Base-by-base conservation (phyloP, 1,140 invertebrate species). In the Mesaphorura yosii region DNA sequence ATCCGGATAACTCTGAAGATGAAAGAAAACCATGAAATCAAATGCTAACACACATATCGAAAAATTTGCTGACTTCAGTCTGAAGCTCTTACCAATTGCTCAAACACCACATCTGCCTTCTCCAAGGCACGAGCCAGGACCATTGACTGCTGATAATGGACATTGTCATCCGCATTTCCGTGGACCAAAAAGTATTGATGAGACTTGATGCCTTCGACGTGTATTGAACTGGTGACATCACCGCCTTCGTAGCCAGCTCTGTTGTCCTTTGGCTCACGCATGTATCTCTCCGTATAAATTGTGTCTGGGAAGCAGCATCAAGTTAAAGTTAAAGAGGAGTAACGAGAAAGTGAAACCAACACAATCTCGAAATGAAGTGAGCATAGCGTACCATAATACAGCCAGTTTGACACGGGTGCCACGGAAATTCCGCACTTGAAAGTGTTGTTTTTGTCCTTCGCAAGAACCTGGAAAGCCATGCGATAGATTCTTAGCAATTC, bases 121-220 rank as follows among this genome's bases (percentile, higher is more conserved):
- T 88, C 85, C n/a, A 95, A 72, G 27, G 81, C 78, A 67, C 81
- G 83, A 17, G 86, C 79, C 26, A 93, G 76, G 64, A 90, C 77
- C 70, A 92, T 82, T 0, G 88, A 88, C 64, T 96, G 87, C 68
- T 94, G 90, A 68, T 90, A 93, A 68, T 95, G 91, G 12, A 95
- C 90, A 68, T 94, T 92, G 66, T 95, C 91, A 72, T 91, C 82
- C 6, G 83, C 78, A 44, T 87, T 92, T 17, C 89, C 89, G 65
- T 93, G 91, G 62, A 95, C 81, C 5, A 95, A 66, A 62, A 88
- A 80, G 68, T 84, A 91, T 59, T 80, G 74, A 62, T 92, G 88
- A 28, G 78, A 78, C 50, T 68, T 63, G 48, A 77, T 71, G 49
- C 84, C 83, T n/a, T 82, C 78, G 23, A 82, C 79, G 59, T 84